Evolutionary conservation across 2,888 invertebrate genomes (phyloP), one percentile per base, ranked within the genome.

Genomic region (Dysmachus trigonus): DNA sequence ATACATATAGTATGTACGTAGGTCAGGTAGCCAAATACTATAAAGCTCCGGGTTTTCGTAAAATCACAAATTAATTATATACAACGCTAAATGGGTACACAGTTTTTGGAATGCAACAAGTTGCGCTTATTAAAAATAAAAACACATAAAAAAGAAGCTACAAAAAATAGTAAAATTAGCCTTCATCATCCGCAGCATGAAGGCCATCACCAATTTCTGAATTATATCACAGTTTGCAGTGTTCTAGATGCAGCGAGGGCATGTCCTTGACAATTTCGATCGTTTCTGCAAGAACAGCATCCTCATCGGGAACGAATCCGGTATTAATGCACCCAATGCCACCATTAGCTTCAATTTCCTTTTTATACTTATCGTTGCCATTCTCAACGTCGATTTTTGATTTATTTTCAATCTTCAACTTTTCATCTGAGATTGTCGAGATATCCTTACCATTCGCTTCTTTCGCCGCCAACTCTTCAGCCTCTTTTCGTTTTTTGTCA

Each of bases 141-240:
- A n/a, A 62, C 10, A 62, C 62, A 27, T 62, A 62, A 53, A 22
- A 53, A 3, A 18, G 8, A 53, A 53, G 8, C n/a, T n/a, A 22
- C 15, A 35, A 76, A 38, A 38, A 35, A 38, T 73, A 76, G 22
- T 76, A 76, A 76, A 76, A 47, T 13, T 41, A 18, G 73, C 73
- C 31, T 73, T 33, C 33, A 31, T 31, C 33, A 31, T 31, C 33
- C 18, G 33, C 33, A 13, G 31, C 31, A n/a, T 31, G 27, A 77
- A 18, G 22, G 27, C 27, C 35, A 47, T 41, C 27, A 41, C 30
- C 47, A 41, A 47, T 77, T n/a, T 47, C 53, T 81, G 15, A 22
- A 81, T 62, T 33, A 81, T 83, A 85, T 85, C 85, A 85, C 85
- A 85, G 85, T 76, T 85, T 85, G 27, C 85, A 85, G 15, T 38